Percentiles rank a stretch among this genome's conserved stretches.
Conservation (phyloP, 2,113 vertebrate species). For the Sinocyclocheilus anshuiensis region DNA sequence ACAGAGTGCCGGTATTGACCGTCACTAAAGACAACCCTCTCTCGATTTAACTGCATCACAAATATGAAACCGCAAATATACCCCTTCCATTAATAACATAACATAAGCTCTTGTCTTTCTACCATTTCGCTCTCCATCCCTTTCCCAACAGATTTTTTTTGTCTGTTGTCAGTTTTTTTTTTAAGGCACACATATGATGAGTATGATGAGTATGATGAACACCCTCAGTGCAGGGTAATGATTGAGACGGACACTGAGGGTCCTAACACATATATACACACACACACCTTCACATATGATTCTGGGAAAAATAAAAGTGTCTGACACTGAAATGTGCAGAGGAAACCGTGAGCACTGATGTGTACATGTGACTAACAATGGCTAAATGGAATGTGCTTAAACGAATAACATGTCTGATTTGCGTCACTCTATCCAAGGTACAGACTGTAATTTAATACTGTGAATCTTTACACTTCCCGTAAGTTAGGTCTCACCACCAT, state of each 20-base stretch:
- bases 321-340: neutral
- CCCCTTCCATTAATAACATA: conserved; percentile 83
- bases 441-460: conserved; percentile 45
- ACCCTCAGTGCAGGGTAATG: neutral
- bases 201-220: neutral
- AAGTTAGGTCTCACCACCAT: conserved; percentile 10
- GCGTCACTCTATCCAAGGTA: conserved; percentile 35
- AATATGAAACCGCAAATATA: conserved; percentile 80
- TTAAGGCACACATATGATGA: conserved; percentile 68
- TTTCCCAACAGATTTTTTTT: conserved; percentile 45
- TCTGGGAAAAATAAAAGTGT: neutral
- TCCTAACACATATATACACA: neutral
- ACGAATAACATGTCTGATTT: neutral
- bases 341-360: neutral
- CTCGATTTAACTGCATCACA: conserved; percentile 69
- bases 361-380: conserved; percentile 30
- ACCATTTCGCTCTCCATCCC: conserved; percentile 70
- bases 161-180: conserved; percentile 71
- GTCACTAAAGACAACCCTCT: conserved; percentile 80
- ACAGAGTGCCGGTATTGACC: conserved; percentile 97
- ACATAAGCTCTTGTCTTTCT: conserved; percentile 78
- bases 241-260: neutral
- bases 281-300: neutral
- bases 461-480: conserved; percentile 49
- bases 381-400: conserved; percentile 35